Evolutionary conservation across 2,113 vertebrate genomes (phyloP), one percentile per base, ranked within the genome.

Genomic region (Aleadryas rufinucha): DNA sequence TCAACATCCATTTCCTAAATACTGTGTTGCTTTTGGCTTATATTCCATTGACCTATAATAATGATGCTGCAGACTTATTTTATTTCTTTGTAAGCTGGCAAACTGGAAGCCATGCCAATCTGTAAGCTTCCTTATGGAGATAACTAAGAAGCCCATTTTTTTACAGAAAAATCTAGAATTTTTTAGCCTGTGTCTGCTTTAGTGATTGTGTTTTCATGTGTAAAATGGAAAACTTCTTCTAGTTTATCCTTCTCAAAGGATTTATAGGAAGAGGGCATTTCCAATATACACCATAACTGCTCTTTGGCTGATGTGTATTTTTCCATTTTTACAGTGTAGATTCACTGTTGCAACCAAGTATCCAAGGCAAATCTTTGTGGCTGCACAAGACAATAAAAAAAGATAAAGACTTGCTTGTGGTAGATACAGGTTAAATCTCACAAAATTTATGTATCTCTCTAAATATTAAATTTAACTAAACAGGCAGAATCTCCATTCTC

Each of bases 11-110:
- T 94, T 96, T 95, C 92, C 90, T 92, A 94, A 94, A 77, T 88
- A 83, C 87, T 45, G 28, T 92, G 75, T 89, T 95, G 71, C 92
- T 96, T 95, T 89, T 92, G 90, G 71, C 68, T 96, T 94, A 69
- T 90, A 52, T 95, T 95, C 79, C 92, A 84, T 77, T 96, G 95
- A 90, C 92, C 88, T 95, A 31, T 66, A 93, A 93, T 92, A 83
- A 93, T 84, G 71, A 74, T 80, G 37, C 28, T 50, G 64, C 54
- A 41, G 88, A 94, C 37, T 96, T 86, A 83, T 65, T 94, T 90
- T n/a, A 61, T 93, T 57, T 69, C 59, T 72, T 76, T 74, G 20
- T 81, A 84, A 90, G 68, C 9, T 93, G 90, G 64, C 68, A 78
- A 84, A 93, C 87, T 84, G 79, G 88, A 52, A 89, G 64, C 47